A percentile compares a stretch with the other conserved stretches of the same genome.
phyloP scores from a whole-genome alignment of 2,113 vertebrate species.

The Mastomys natalensis region DNA sequence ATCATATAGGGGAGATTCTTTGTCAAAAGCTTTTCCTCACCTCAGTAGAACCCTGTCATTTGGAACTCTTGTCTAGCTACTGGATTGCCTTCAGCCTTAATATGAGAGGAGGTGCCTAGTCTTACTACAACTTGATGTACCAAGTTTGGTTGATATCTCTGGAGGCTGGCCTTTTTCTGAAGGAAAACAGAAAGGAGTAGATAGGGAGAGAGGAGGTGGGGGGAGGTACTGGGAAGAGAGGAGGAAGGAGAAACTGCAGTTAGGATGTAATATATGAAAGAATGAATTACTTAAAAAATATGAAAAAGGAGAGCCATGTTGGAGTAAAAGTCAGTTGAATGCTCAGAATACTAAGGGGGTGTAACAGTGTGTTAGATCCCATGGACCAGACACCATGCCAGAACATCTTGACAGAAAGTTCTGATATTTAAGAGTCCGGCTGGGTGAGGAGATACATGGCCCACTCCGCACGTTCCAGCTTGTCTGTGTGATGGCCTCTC shows the following conservation, averaged over 20 bases:
- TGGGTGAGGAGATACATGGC: neutral
- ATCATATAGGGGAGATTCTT: neutral
- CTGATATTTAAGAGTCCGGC: neutral
- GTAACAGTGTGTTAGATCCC: neutral
- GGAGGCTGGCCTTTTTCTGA: neutral
- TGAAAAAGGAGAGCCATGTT: neutral
- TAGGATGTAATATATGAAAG: neutral
- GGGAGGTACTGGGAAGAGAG: neutral
- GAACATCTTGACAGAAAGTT: neutral
- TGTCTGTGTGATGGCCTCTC: conserved; percentile 49
- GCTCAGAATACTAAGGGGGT: neutral
- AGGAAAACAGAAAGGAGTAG: neutral
- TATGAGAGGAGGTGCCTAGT: neutral
- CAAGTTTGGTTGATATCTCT: neutral
- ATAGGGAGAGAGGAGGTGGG: neutral
- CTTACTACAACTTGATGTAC: neutral
- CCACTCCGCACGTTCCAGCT: conserved; percentile 5
- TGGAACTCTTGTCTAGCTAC: neutral
- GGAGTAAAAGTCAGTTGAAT: neutral
- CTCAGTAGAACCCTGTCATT: neutral
- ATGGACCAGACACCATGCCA: neutral
- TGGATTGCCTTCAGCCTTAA: neutral
- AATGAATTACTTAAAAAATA: neutral
- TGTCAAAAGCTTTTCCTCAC: neutral
- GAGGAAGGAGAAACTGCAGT: neutral